These are phyloP conservation scores for Clupea harengus DNA, from an alignment of 2,113 vertebrate genomes.

Conservation along the genomic window DNA sequence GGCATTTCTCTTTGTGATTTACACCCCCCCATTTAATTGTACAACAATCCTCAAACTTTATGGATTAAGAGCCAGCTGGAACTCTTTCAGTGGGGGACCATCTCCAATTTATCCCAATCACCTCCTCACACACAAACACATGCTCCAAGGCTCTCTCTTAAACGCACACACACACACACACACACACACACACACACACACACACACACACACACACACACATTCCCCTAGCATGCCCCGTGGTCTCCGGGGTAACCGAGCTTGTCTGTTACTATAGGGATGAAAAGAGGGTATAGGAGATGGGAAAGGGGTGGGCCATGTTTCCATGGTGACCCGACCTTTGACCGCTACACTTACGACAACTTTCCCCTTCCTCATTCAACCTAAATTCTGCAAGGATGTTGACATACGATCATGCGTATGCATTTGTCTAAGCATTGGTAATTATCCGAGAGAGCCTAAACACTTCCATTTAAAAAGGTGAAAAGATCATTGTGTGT, in stretches of 20 bases:
- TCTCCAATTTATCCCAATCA: slow-evolving; percentile 18
- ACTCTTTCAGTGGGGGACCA: neutral
- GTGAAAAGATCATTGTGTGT: neutral
- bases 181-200: slow-evolving; percentile 27
- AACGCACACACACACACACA: slow-evolving; percentile 18
- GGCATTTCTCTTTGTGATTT: neutral
- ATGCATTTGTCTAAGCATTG: neutral
- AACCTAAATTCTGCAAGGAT: neutral
- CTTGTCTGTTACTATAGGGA: slow-evolving; percentile 66
- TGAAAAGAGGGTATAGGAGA: slow-evolving; percentile 64
- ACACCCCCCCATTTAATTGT: neutral
- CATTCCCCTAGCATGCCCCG: slow-evolving; percentile 65
- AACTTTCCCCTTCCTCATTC: neutral
- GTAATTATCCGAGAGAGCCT: neutral
- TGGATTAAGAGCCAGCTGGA: slow-evolving; percentile 17
- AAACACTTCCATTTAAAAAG: neutral
- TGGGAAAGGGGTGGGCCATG: slow-evolving; percentile 45
- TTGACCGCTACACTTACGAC: slow-evolving; percentile 45
- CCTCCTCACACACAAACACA: slow-evolving; percentile 10
- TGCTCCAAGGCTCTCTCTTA: slow-evolving; percentile 9
- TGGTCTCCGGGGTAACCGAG: slow-evolving; percentile 66
- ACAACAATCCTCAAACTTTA: neutral
- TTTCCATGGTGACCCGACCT: slow-evolving; percentile 54
- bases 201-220: slow-evolving; percentile 36
- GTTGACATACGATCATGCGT: slow-evolving; percentile 14